These are phyloP conservation scores for Bubo blakistoni DNA, from an alignment of 2,113 vertebrate species.

Conservation along the genomic window DNA sequence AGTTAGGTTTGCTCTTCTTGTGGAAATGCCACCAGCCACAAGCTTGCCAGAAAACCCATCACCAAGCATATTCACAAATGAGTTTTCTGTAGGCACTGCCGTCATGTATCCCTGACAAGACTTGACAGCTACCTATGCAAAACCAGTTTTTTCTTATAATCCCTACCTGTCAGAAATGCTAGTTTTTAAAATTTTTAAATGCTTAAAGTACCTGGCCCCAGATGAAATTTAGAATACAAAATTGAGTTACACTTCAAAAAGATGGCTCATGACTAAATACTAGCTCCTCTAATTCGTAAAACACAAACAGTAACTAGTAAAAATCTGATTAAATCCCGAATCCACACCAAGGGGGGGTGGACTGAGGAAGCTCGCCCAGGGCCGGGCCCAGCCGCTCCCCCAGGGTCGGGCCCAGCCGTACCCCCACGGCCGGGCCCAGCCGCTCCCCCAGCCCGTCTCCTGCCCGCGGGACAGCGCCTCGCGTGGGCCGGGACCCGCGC, in stretches of 20 bases:
- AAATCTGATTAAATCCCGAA: neutral
- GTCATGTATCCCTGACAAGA: neutral
- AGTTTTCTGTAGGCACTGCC: neutral
- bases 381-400: neutral
- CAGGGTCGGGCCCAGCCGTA: no score
- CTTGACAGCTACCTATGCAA: neutral
- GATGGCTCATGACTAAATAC: neutral
- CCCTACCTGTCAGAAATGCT: neutral
- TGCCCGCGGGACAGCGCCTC: no score
- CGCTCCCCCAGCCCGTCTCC: accelerated
- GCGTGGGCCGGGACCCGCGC: accelerated
- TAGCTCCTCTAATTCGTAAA: neutral
- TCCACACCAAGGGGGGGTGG: neutral
- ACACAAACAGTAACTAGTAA: neutral
- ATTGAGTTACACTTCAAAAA: neutral
- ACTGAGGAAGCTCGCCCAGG: accelerated
- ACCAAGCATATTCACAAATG: accelerated
- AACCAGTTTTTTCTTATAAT: neutral
- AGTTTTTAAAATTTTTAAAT: neutral
- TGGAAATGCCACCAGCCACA: neutral
- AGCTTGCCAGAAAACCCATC: neutral
- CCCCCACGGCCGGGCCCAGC: neutral
- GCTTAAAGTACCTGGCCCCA: neutral
- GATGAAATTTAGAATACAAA: neutral
- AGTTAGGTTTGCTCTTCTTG: neutral